Conservation (phyloP, 2,888 invertebrate species). For the Junonia oenone region DNA sequence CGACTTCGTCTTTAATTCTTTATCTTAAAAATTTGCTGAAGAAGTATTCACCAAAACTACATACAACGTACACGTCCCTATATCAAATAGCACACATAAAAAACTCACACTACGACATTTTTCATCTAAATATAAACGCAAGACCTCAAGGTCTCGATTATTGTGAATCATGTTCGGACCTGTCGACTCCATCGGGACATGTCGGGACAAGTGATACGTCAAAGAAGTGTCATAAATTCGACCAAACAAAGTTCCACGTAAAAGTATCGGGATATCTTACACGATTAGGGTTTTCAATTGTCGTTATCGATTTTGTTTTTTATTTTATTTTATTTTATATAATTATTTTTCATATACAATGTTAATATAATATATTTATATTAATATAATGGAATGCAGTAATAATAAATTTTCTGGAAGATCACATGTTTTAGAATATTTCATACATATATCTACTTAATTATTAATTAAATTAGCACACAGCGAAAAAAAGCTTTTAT, state of each 20-base stretch:
- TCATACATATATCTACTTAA: no score
- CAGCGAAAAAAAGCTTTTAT: no score
- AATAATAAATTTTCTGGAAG: no score
- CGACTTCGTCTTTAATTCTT: no score
- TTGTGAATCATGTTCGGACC: conserved; percentile 34
- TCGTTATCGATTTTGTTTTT: conserved; percentile 10
- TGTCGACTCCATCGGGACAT: conserved; percentile 34
- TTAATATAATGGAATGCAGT: no score
- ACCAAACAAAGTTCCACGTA: conserved; percentile 30
- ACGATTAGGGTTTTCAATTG: neutral
- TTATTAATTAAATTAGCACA: no score
- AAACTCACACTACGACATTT: neutral
- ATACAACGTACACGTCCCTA: neutral
- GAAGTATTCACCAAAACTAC: neutral
- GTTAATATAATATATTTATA: neutral
- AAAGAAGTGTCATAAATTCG: conserved; percentile 35
- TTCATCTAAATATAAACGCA: neutral
- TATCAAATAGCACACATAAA: neutral
- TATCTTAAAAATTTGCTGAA: no score
- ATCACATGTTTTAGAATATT: no score
- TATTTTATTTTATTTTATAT: neutral
- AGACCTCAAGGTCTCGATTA: conserved; percentile 21
- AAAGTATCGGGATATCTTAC: conserved; percentile 29
- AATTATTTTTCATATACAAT: no score
- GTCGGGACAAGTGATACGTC: conserved; percentile 38